Evolutionary conservation across 2,888 invertebrate species (phyloP).

Genomic region (Conomelus anceps): DNA sequence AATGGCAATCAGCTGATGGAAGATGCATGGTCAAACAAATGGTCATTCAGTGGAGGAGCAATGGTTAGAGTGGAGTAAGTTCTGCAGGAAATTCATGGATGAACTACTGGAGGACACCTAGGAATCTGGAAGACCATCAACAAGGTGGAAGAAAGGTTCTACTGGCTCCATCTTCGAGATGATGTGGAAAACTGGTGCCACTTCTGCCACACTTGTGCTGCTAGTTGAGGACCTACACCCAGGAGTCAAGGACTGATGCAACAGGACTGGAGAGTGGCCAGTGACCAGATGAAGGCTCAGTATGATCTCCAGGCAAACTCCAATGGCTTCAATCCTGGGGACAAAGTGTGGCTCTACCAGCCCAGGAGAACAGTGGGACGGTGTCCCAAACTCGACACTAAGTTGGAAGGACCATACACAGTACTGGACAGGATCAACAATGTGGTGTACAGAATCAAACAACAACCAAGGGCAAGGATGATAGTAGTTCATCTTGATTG

Average conservation of each 20-base stretch:
- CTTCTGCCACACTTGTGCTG: constrained; percentile 25
- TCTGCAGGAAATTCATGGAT: no score
- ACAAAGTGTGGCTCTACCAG: not conserved
- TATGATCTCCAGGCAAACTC: no score
- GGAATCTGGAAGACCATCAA: constrained; percentile 34
- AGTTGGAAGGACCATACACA: no score
- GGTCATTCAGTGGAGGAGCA: constrained; percentile 25
- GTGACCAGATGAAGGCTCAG: no score
- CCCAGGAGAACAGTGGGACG: not conserved
- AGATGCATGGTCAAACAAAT: constrained; percentile 24
- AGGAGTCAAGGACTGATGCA: constrained; percentile 28
- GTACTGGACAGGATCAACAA: no score
- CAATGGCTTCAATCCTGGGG: no score
- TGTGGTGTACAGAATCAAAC: no score
- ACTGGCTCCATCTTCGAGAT: constrained; percentile 24
- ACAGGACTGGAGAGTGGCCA: constrained; percentile 29
- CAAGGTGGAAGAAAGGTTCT: constrained; percentile 33
- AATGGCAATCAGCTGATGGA: constrained; percentile 5
- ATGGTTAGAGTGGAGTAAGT: constrained; percentile 23
- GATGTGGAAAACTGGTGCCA: constrained; percentile 34
- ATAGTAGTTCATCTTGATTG: no score
- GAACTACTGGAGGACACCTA: constrained; percentile 36
- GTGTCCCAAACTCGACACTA: not conserved
- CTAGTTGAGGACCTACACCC: constrained; percentile 28
- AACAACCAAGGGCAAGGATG: not conserved